Evolutionary conservation across 2,113 vertebrate species (phyloP).

Genomic region (Salvelinus fontinalis): DNA sequence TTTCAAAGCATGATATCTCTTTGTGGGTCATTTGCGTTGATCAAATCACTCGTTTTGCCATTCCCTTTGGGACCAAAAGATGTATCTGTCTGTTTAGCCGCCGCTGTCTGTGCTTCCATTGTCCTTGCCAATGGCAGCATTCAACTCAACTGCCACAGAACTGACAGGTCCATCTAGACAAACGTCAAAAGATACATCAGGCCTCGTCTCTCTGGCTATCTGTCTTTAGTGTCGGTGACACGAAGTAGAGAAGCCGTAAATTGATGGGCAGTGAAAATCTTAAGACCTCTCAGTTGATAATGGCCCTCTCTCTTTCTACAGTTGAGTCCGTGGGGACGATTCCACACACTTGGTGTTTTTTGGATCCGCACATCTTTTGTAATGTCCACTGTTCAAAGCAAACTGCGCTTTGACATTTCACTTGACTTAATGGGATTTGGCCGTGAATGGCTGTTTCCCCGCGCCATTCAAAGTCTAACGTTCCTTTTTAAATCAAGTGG

Average conservation of each 20-base stretch:
- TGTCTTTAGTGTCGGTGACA: slow-evolving; percentile 31
- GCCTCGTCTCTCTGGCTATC: slow-evolving; percentile 16
- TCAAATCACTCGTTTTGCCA: background rate
- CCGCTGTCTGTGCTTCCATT: background rate
- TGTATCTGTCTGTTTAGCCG: background rate
- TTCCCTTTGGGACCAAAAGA: background rate
- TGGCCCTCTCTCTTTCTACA: slow-evolving; percentile 14
- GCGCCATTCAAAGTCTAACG: background rate
- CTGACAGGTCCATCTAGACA: slow-evolving; percentile 30
- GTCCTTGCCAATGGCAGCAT: slow-evolving; percentile 8
- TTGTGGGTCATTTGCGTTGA: background rate
- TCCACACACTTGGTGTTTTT: background rate
- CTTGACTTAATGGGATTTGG: slow-evolving; percentile 41
- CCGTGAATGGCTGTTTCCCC: slow-evolving; percentile 16
- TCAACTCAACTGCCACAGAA: slow-evolving; percentile 4
- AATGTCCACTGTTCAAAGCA: slow-evolving; percentile 18
- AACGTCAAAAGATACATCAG: slow-evolving; percentile 30
- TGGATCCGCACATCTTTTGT: slow-evolving; percentile 2
- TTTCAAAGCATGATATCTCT: slow-evolving; percentile 24
- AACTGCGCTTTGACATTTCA: slow-evolving; percentile 13
- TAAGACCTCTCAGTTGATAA: slow-evolving; percentile 28
- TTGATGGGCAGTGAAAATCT: slow-evolving; percentile 1
- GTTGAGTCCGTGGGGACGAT: background rate
- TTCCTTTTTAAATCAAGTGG: slow-evolving; percentile 37
- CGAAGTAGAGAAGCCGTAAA: slow-evolving; percentile 19